phyloP scores from a whole-genome alignment of 2,797 vertebrate genomes.

The Momotus momota region DNA sequence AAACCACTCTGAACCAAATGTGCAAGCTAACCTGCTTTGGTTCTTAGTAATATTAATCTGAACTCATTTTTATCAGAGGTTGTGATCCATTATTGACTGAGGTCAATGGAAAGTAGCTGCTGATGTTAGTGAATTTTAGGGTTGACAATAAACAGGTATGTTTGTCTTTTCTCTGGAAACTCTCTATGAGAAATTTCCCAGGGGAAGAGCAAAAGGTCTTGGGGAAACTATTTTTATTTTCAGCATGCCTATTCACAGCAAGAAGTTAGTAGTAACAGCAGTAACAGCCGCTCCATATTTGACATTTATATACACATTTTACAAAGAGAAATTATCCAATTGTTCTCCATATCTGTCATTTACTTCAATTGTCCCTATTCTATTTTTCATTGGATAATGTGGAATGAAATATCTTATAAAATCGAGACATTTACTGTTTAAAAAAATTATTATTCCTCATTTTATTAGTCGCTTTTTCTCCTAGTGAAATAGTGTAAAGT shows the following conservation, averaged over 20 bases:
- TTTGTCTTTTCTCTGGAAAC: not conserved
- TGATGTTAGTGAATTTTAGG: not conserved
- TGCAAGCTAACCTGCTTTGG: not conserved
- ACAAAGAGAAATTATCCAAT: not conserved
- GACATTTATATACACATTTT: not conserved
- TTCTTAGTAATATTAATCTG: not conserved
- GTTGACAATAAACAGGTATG: not conserved
- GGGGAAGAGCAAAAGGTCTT: not conserved
- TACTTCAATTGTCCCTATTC: not conserved
- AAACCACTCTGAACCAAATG: slow-evolving; percentile 38
- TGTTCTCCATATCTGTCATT: not conserved
- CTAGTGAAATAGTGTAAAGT: not conserved
- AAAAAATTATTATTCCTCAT: not conserved
- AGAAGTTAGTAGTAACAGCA: not conserved
- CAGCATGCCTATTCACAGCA: not conserved
- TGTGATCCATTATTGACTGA: not conserved
- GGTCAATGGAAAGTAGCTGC: not conserved
- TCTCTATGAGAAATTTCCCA: not conserved
- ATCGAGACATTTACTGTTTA: not conserved
- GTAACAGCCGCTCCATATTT: not conserved
- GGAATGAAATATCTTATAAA: not conserved
- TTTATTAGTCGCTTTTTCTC: not conserved
- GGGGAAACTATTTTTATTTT: slow-evolving; percentile 2
- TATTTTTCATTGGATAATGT: not conserved
- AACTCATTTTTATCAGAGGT: slow-evolving; percentile 19